Base-by-base conservation (phyloP, 1,140 invertebrate genomes). In the Ips nitidus region DNA sequence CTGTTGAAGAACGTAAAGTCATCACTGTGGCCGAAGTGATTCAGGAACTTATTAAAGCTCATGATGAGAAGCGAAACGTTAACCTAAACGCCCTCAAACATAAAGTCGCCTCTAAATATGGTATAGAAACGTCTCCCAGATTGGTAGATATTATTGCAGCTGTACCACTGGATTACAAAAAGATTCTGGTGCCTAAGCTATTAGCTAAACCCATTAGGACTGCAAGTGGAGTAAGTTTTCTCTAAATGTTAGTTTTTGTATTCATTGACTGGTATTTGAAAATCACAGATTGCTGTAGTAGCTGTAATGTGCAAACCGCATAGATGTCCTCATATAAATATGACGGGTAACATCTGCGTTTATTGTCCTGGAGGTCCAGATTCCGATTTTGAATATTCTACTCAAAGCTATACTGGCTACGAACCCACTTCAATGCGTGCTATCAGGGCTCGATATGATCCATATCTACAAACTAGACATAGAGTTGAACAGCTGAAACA, bases 381-480 rank as follows among this genome's bases (percentile, higher is more conserved):
- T 84, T 99, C 97, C 47, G 98, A 99, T 84, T 99, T 99, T 84
- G 98, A 99, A 84, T 99, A 99, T 83, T 99, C 97, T 0, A 99
- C 98, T n/a, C 98, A 99, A 83, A 98, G 95, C 55, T 99, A 99
- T 79, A 99, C 98, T 38, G 98, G 98, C n/a, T 99, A 99, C 82
- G 98, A 99, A 83, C 98, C 98, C 2, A 99, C 98, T 5, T 98
- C 95, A 1, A 99, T 99, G 98, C 85, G 98, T 82, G 98, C 98
- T 0, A 99, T 99, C 71, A 83, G 98, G 74, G 98, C 98, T 2
- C 85, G 97, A 69, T 99, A 99, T 80, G 92, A 98, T 86, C 97
- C 97, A 2, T 98, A 95, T 80, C 81, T 98, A 64, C 97, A 99
- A 83, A 97, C 97, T 0, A 88, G 95, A 71, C 94, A 97, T 82